Evolutionary conservation across 2,888 invertebrate genomes (phyloP).

Genomic region (Clunio marinus): DNA sequence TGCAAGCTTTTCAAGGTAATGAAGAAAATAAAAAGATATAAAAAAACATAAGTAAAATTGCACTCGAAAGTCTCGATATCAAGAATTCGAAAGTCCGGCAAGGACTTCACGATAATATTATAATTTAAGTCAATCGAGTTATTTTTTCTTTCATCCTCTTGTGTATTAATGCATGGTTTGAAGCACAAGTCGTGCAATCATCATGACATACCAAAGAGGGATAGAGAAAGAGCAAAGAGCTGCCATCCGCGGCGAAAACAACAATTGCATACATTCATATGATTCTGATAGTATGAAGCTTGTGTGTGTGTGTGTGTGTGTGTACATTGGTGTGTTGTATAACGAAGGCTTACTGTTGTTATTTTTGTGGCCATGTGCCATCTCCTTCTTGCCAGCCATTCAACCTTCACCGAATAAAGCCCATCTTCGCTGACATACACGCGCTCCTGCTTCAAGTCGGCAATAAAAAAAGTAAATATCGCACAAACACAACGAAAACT

Average conservation of each 20-base stretch:
- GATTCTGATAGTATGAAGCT: too few species aligned
- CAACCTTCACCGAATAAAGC: conserved; percentile 22
- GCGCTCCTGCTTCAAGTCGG: conserved; percentile 10
- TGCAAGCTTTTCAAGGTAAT: too few species aligned
- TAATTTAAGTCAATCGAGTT: neutral
- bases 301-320: neutral
- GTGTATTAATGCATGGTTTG: conserved; percentile 1
- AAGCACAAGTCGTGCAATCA: conserved; percentile 26
- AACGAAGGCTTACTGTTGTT: neutral
- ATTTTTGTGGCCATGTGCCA: conserved; percentile 24
- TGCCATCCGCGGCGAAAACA: neutral
- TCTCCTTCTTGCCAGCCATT: conserved; percentile 13
- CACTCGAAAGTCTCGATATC: too few species aligned
- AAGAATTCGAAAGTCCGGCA: neutral
- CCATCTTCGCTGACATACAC: conserved; percentile 25
- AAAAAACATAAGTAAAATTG: too few species aligned
- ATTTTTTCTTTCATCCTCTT: neutral
- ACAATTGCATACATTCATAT: too few species aligned
- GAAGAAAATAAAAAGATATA: too few species aligned
- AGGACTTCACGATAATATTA: neutral
- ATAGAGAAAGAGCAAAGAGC: neutral
- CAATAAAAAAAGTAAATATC: conserved; percentile 31
- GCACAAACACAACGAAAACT: neutral
- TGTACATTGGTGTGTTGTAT: neutral
- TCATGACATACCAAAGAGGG: neutral